Conservation (phyloP, 2,113 vertebrate genomes). For the Cyanoderma ruficeps region DNA sequence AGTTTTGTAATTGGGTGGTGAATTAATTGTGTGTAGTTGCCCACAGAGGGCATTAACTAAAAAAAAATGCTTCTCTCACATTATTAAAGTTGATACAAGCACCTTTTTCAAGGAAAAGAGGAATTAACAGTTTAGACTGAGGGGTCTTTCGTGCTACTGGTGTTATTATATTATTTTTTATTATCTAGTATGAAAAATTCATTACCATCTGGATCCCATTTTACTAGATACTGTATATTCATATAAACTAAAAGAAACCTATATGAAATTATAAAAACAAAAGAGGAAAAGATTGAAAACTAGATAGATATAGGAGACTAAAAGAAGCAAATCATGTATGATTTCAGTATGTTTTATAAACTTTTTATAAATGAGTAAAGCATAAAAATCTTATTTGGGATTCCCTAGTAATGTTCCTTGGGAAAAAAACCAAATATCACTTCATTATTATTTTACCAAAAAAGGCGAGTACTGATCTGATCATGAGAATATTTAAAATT, state of each 20-base stretch:
- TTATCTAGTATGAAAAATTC: background rate
- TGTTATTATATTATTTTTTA: background rate
- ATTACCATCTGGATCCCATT: background rate
- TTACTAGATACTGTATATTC: background rate
- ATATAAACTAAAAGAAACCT: background rate
- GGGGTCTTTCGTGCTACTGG: background rate
- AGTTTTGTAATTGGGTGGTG: slow-evolving; percentile 4
- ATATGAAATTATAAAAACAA: background rate
- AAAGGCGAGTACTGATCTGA: background rate
- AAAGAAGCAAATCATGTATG: background rate
- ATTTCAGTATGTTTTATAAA: background rate
- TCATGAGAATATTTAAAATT: background rate
- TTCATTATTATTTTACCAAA: background rate
- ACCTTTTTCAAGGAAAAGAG: background rate
- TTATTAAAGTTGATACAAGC: background rate
- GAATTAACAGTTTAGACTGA: background rate
- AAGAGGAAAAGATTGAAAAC: background rate
- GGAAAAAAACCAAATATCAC: background rate
- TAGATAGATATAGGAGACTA: background rate
- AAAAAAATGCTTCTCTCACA: background rate
- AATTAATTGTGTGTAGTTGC: slow-evolving; percentile 37
- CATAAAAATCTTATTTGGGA: background rate
- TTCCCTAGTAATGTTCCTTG: background rate
- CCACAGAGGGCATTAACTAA: background rate
- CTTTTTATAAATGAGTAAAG: background rate